Evolutionary conservation across 2,113 vertebrate species (phyloP).

Genomic region (Peromyscus leucopus): DNA sequence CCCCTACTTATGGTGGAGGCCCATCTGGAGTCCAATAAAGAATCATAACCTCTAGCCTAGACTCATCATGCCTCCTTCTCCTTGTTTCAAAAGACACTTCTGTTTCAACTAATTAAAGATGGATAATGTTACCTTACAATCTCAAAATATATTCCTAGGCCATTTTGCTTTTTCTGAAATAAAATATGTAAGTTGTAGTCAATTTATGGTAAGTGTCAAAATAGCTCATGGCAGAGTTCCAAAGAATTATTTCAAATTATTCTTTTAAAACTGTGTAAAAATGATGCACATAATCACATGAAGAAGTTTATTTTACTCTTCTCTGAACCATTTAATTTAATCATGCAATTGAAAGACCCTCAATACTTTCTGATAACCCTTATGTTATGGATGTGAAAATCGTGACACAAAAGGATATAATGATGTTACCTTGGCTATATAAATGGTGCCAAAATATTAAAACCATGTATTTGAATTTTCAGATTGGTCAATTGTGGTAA

Average conservation of each 20-base stretch:
- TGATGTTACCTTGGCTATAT: not conserved
- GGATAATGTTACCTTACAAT: not conserved
- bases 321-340: not conserved
- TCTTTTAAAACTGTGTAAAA: constrained; percentile 6
- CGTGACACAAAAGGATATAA: not conserved
- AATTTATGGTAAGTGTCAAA: not conserved
- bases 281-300: not conserved
- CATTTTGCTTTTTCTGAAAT: not conserved
- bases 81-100: not conserved
- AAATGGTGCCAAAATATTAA: not conserved
- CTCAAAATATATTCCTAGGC: not conserved
- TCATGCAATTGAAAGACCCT: not conserved
- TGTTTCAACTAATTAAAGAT: not conserved
- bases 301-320: not conserved
- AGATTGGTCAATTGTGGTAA: not conserved
- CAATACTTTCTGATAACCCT: not conserved
- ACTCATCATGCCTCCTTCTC: fast-evolving
- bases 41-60: not conserved
- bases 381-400: not conserved
- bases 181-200: constrained; percentile 5
- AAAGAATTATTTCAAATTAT: not conserved
- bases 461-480: not conserved
- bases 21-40: not conserved
- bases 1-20: not conserved
- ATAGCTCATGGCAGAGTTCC: not conserved